phyloP scores from a whole-genome alignment of 2,888 invertebrate genomes.

The Silvanus unidentatus region DNA sequence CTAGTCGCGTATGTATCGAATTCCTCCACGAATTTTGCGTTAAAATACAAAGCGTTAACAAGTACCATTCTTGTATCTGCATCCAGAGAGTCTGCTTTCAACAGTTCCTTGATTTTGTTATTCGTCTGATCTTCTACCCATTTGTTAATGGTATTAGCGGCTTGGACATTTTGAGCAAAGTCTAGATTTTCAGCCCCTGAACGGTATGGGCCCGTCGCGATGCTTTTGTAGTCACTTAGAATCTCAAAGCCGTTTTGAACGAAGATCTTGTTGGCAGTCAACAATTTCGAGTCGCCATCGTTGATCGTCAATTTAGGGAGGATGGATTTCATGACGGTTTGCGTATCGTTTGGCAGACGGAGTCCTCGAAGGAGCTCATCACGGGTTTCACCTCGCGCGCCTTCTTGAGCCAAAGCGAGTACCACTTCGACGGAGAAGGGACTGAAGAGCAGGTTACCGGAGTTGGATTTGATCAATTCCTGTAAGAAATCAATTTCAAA shows the following conservation, averaged over 20 bases:
- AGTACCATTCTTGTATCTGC: constrained; percentile 31
- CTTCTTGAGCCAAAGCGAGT: constrained; percentile 33
- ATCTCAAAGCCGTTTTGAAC: constrained; percentile 51
- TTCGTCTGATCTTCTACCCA: constrained; percentile 41
- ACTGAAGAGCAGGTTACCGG: constrained; percentile 34
- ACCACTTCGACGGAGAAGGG: constrained; percentile 38
- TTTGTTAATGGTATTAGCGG: constrained; percentile 34
- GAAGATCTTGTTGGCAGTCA: constrained; percentile 54
- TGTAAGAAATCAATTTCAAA: no score
- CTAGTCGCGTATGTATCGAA: constrained; percentile 24
- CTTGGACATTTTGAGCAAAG: constrained; percentile 21
- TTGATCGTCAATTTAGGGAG: constrained; percentile 21
- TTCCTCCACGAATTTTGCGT: constrained; percentile 30
- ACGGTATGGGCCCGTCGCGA: constrained; percentile 56
- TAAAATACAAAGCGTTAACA: constrained; percentile 40
- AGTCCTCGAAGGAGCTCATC: constrained; percentile 27
- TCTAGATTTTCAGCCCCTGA: constrained; percentile 51
- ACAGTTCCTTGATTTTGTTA: constrained; percentile 34
- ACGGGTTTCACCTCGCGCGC: constrained; percentile 35
- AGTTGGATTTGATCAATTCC: constrained; percentile 20
- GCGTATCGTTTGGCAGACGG: constrained; percentile 19
- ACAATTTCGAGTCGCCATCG: constrained; percentile 23
- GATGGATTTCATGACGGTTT: constrained; percentile 10
- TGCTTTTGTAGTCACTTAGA: constrained; percentile 50
- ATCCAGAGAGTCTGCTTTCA: constrained; percentile 24